Conservation (phyloP, 2,113 vertebrate species). For the Poecile atricapillus region DNA sequence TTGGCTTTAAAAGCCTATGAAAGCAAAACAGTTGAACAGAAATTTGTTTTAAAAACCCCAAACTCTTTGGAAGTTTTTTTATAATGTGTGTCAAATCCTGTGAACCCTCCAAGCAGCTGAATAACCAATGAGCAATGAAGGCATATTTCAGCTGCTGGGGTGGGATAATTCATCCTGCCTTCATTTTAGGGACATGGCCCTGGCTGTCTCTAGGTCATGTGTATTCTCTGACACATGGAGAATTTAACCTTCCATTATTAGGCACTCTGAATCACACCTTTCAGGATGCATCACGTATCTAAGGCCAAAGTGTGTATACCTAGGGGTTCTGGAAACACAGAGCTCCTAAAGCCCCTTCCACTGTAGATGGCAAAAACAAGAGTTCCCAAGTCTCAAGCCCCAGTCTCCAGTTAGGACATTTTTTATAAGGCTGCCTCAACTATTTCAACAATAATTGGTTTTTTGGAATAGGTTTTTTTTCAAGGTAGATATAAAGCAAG, state of each 20-base stretch:
- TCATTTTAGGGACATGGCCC: not conserved
- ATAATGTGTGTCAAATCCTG: not conserved
- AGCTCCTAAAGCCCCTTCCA: not conserved
- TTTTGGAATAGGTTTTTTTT: not conserved
- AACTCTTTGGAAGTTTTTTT: not conserved
- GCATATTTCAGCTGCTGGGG: not conserved
- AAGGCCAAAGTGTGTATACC: not conserved
- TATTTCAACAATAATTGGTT: not conserved
- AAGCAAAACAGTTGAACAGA: not conserved
- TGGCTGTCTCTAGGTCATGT: not conserved
- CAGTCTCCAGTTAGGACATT: not conserved
- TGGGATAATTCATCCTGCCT: not conserved
- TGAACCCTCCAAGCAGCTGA: not conserved
- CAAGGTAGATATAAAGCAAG: not conserved
- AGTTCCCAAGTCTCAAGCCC: not conserved
- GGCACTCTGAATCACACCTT: not conserved
- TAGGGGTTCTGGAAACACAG: not conserved
- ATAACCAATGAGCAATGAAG: not conserved
- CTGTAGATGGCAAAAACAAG: not conserved
- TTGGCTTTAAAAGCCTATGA: not conserved
- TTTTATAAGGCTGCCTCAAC: not conserved
- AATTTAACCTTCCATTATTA: not conserved
- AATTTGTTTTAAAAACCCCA: accelerated
- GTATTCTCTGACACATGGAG: not conserved
- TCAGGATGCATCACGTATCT: not conserved